phyloP scores from a whole-genome alignment of 1,140 invertebrate species.

The Drosophila kohkoa region DNA sequence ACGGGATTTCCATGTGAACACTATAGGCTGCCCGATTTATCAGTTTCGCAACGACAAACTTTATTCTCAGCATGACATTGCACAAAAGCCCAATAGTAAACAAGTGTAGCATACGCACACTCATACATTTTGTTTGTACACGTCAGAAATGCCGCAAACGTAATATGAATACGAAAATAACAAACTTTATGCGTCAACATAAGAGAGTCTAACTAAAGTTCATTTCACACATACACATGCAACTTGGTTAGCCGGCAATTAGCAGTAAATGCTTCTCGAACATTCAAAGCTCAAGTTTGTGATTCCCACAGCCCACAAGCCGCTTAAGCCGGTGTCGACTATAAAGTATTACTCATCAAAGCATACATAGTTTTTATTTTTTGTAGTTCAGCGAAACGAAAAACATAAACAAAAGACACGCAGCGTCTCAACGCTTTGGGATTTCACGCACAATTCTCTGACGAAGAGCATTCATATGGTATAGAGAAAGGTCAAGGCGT shows the following conservation, averaged over 20 bases:
- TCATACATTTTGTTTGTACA: constrained; percentile 13
- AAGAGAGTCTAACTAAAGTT: constrained; percentile 4
- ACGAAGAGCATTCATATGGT: constrained; percentile 27
- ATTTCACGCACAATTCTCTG: constrained; percentile 24
- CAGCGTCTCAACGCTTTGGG: background rate
- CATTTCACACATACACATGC: background rate
- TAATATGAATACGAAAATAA: background rate
- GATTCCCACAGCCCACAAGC: constrained; percentile 6
- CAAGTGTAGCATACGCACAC: constrained; percentile 2
- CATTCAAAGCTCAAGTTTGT: constrained; percentile 11
- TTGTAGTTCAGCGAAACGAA: constrained; percentile 6
- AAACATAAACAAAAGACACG: constrained; percentile 27
- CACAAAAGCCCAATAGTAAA: constrained; percentile 30
- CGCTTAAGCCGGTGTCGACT: constrained; percentile 2
- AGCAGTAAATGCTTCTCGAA: constrained; percentile 3
- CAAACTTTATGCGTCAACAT: constrained; percentile 10
- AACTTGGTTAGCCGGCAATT: constrained; percentile 2
- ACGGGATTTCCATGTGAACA: constrained; percentile 5
- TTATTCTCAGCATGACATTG: constrained; percentile 34
- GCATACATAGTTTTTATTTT: background rate
- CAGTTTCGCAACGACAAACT: constrained; percentile 29
- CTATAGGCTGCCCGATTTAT: constrained; percentile 11
- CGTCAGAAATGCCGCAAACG: constrained; percentile 14
- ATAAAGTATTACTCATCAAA: constrained; percentile 7
- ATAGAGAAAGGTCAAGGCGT: constrained; percentile 36